Evolutionary conservation across 2,888 invertebrate species (phyloP).

Genomic region (Caradrina clavipalpis): DNA sequence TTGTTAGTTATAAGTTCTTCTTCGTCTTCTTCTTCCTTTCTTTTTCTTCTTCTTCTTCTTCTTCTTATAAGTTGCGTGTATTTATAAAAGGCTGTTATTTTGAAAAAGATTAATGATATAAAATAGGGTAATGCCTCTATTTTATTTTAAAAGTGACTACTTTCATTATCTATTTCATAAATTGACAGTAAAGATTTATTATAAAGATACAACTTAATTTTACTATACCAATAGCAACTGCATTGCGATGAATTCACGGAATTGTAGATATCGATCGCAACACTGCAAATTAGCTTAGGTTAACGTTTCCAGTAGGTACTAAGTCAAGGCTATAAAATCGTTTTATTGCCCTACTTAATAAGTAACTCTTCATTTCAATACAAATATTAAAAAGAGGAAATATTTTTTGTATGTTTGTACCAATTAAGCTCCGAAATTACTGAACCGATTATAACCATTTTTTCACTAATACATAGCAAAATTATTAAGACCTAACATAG

Average conservation of each 20-base stretch:
- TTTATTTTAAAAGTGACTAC: not conserved
- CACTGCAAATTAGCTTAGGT: constrained; percentile 31
- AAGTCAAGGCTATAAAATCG: constrained; percentile 18
- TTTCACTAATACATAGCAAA: no score
- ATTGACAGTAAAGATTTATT: constrained; percentile 5
- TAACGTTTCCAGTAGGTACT: constrained; percentile 12
- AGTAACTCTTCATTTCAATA: constrained; percentile 34
- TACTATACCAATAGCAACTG: constrained; percentile 20
- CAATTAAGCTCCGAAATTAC: no score
- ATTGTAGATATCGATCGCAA: constrained; percentile 46
- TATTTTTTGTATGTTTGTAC: no score
- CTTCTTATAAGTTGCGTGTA: no score
- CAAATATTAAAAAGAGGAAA: no score
- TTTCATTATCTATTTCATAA: not conserved
- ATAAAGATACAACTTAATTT: constrained; percentile 27
- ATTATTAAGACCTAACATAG: no score
- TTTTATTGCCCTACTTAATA: constrained; percentile 32
- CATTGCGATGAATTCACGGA: constrained; percentile 44
- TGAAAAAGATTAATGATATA: not conserved
- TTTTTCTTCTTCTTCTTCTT: no score
- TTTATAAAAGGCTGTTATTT: no score
- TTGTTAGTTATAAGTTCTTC: no score
- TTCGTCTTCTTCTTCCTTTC: no score
- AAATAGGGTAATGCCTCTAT: no score
- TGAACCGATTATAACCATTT: no score